A percentile compares a stretch with the other conserved stretches of the same genome.
phyloP scores from a whole-genome alignment of 2,113 vertebrate genomes.

The Sisor rabdophorus region DNA sequence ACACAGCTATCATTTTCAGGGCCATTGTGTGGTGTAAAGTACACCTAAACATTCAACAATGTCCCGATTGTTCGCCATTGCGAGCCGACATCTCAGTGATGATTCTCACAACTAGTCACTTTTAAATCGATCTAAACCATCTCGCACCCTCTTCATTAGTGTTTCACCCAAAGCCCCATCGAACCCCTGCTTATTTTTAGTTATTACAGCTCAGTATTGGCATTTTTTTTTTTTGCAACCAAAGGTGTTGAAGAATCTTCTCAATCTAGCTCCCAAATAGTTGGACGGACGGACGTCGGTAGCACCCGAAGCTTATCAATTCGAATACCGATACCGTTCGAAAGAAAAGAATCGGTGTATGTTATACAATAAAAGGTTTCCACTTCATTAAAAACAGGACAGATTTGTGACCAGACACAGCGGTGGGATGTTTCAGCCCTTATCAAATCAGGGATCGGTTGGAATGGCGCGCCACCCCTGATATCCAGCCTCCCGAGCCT shows the following conservation, averaged over 20 bases:
- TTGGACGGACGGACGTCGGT: too few relatives aligned
- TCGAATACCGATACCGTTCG: too few relatives aligned
- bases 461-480: conserved; percentile 34
- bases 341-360: not conserved
- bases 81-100: conserved; percentile 36
- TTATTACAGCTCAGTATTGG: not conserved
- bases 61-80: conserved; percentile 28
- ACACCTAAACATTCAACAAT: conserved; percentile 47
- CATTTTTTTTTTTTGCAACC: too few relatives aligned
- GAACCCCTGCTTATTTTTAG: not conserved
- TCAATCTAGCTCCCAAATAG: too few relatives aligned
- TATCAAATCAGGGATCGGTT: too few relatives aligned
- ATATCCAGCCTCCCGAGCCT: conserved; percentile 40
- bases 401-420: conserved; percentile 41
- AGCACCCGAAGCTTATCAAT: too few relatives aligned
- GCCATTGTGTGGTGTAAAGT: conserved; percentile 45
- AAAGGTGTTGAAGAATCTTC: too few relatives aligned
- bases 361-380: not conserved
- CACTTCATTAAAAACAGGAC: conserved; percentile 37
- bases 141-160: conserved; percentile 2
- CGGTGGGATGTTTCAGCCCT: too few relatives aligned
- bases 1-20: conserved; percentile 41
- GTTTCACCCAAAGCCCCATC: not conserved
- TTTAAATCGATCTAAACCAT: conserved; percentile 21
- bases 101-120: conserved; percentile 23